These are phyloP conservation scores for Tachysurus fulvidraco DNA, from an alignment of 2,113 vertebrate species.

Conservation along the genomic window DNA sequence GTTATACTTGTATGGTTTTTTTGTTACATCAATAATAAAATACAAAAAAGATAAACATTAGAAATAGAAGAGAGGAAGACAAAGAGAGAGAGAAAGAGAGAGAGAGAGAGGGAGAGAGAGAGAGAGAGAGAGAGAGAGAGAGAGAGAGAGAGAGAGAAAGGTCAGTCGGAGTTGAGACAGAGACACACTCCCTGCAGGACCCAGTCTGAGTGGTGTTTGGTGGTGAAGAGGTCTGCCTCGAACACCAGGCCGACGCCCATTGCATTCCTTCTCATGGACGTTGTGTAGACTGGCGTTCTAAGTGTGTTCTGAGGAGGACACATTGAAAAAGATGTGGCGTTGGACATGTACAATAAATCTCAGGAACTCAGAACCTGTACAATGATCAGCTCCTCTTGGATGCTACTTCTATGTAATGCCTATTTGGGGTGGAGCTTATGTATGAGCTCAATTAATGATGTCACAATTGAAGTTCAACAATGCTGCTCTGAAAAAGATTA, in stretches of 20 bases:
- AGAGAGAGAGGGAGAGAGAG: background rate
- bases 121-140: background rate
- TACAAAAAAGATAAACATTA: too few species aligned
- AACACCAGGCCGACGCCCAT: slow-evolving; percentile 91
- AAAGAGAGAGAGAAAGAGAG: background rate
- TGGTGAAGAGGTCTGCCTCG: slow-evolving; percentile 88
- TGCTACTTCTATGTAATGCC: background rate
- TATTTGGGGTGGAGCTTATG: background rate
- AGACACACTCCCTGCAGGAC: slow-evolving; percentile 91
- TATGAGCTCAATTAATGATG: background rate
- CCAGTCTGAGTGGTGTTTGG: slow-evolving; percentile 87
- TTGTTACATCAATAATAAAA: background rate
- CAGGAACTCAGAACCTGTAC: background rate
- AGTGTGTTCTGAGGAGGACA: slow-evolving; percentile 79
- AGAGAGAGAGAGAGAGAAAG: background rate
- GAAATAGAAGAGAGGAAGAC: background rate
- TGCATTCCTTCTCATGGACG: slow-evolving; percentile 85
- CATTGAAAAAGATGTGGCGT: background rate
- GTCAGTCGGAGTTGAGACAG: slow-evolving; percentile 82
- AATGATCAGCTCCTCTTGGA: background rate
- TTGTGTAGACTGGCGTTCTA: slow-evolving; percentile 90
- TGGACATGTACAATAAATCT: slow-evolving; percentile 33
- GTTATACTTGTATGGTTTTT: background rate
- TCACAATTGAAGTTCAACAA: background rate
- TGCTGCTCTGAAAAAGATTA: background rate